Evolutionary conservation across 2,797 vertebrate species (phyloP), one percentile per base, ranked within the genome.

Genomic region (Sebastes taczanowskii): DNA sequence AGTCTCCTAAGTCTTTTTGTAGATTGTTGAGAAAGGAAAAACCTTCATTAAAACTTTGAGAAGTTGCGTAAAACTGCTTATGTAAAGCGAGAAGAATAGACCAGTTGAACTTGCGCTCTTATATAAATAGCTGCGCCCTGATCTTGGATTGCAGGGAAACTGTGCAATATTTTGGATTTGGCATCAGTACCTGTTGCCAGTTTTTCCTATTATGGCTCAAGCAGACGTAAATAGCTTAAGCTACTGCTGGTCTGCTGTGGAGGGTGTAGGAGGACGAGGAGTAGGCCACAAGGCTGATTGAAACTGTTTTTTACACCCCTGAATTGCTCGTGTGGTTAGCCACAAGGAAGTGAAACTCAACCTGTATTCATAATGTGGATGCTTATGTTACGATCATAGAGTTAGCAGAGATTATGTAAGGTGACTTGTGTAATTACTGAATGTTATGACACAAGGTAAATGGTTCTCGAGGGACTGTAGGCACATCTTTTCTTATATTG

Each of bases 61-160:
- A 38, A 34, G 86, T 89, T 91, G 80, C 66, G 53, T 89, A 90
- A 89, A 89, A 55, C 2, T 13, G 25, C 81, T 93, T 92, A 86
- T 87, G 73, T 90, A 91, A 90, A 92, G 66, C 64, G 32, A 16
- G 49, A 77, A 82, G 72, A 86, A 82, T 29, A 75, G 81, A 72
- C 67, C 11, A 16, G 74, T 62, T 61, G 71, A 83, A 66, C 61
- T 67, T 85, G 55, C 25, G 13, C 6, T 42, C 79, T 90, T 92
- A 86, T 77, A 88, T 91, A 90, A 91, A 89, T 79, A 73, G 67
- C 78, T 77, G 81, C 58, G 85, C 67, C 34, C 58, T 77, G 84
- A 84, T 82, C 22, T 25, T 32, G 59, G 68, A 59, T 29, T 38
- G 38, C 27, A 38, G 53, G 56, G 72, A 82, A 84, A 49, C 18